Base-by-base conservation (phyloP, 1,140 invertebrate genomes). In the Acromyrmex charruanus region DNA sequence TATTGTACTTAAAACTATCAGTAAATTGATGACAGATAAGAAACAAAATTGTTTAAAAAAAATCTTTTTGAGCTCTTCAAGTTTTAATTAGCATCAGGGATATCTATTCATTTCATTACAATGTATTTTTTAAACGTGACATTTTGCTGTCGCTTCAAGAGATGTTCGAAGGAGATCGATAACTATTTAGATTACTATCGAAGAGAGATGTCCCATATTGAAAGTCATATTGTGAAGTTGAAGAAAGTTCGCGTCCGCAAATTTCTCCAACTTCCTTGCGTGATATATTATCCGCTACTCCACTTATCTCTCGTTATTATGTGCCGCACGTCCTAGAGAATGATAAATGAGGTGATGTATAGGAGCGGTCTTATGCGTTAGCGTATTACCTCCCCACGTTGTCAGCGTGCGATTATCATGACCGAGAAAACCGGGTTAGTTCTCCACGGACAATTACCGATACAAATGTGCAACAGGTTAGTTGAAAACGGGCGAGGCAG, bases 221-320 rank as follows among this genome's bases (percentile, higher is more conserved):
- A 31, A 49, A 81, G 35, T 81, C 51, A 44, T 25, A 55, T 58
- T 9, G 31, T 25, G 44, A 49, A 35, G 53, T 7, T 2, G 16
- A 81, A 58, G 51, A 84, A 74, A 84, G 39, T 63, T 0, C 59
- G 14, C 35, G 63, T 55, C 16, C 28, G 81, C 72, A 4, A 77
- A 85, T 77, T 77, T 85, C 74, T 66, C 59, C 31, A 25, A n/a
- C 51, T 77, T 66, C 49, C 61, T 49, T 66, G 72, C 44, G 58
- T 44, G 9, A n/a, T 74, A 21, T 35, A 49, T 16, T 59, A 49
- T 31, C 10, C n/a, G 21, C 68, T 87, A 89, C 80, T 87, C 88
- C 31, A 88, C 72, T 85, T 85, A 63, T 59, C 6, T 53, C 58
- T 87, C 77, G 65, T 91, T 90, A 66, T 90, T 87, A 91, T 90